Evolutionary conservation across 2,888 invertebrate species (phyloP), one percentile per base, ranked within the genome.

Genomic region (Nudaria mundana): DNA sequence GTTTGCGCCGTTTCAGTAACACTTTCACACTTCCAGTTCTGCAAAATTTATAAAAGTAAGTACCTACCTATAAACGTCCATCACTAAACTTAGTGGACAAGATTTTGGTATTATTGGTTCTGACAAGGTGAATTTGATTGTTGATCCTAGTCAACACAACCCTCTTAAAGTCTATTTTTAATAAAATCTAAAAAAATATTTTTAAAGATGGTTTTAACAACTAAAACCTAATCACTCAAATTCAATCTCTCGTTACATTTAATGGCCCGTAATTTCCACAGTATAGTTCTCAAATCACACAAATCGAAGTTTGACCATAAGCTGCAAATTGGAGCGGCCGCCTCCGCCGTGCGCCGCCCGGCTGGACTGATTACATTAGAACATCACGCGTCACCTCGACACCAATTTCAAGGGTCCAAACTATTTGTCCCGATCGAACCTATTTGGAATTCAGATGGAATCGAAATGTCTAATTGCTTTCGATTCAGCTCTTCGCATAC

Each of bases 381-480:
- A 52, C 53, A 63, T 63, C 60, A 53, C 61, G 61, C 63, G 61
- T 63, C 60, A 60, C 61, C 53, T 60, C 60, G 48, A 46, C 63
- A 59, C 50, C 56, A 44, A 62, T 63, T 58, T 55, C 44, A 59
- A 59, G 63, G 59, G 63, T 52, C 64, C 62, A 42, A 59, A 58
- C 57, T 56, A 55, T 53, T 52, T 60, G 66, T 59, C 59, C 63
- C 59, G 62, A 62, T 59, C 59, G 59, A 59, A 58, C 59, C 63
- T 71, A 76, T 78, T 77, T 71, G 67, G 63, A 63, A 77, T 75
- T 76, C 76, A 69, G 73, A 75, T 71, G 67, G 66, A 67, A 69
- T 66, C 66, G 67, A 68, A 71, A 73, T 69, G 76, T 71, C 74
- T 83, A 82, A 83, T 81, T 82, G 82, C 70, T 69, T 67, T 72